A percentile compares a stretch with the other conserved stretches of the same genome.
Conservation (phyloP, 2,888 invertebrate species). For the Orthosia cruda region DNA sequence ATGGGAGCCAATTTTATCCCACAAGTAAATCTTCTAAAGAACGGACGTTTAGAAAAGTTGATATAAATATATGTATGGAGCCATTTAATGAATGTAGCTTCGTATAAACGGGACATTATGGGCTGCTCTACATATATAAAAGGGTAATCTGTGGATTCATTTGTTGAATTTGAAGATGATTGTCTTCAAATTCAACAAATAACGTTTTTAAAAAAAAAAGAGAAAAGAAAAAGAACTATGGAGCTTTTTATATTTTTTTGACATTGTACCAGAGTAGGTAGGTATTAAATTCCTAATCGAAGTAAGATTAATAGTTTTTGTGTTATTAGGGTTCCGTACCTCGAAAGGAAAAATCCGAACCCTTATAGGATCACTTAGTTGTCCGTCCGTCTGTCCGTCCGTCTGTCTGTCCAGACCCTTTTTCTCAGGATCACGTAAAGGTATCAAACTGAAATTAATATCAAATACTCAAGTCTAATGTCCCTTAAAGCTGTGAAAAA, state of each 20-base stretch:
- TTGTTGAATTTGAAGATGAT: constrained; percentile 11
- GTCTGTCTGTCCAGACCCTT: too few species aligned
- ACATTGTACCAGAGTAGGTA: background rate
- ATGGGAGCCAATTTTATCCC: constrained; percentile 89
- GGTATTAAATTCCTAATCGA: background rate
- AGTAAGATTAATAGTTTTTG: background rate
- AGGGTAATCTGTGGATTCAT: constrained; percentile 11
- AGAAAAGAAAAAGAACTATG: too few species aligned
- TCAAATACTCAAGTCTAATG: too few species aligned
- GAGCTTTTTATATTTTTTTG: background rate
- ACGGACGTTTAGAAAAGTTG: constrained; percentile 78
- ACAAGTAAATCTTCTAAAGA: constrained; percentile 86
- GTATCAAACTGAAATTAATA: too few species aligned
- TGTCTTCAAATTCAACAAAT: background rate
- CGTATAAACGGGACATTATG: constrained; percentile 22
- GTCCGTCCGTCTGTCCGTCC: too few species aligned
- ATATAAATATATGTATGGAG: constrained; percentile 66
- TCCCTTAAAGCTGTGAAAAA: too few species aligned
- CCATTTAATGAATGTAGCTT: constrained; percentile 61
- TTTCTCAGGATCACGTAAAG: too few species aligned
- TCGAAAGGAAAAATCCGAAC: too few species aligned
- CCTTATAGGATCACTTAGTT: too few species aligned
- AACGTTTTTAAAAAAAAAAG: too few species aligned
- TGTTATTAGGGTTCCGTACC: too few species aligned
- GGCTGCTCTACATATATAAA: constrained; percentile 26